Conservation (phyloP, 2,888 invertebrate species). For the Eudasyphora cyanicolor region DNA sequence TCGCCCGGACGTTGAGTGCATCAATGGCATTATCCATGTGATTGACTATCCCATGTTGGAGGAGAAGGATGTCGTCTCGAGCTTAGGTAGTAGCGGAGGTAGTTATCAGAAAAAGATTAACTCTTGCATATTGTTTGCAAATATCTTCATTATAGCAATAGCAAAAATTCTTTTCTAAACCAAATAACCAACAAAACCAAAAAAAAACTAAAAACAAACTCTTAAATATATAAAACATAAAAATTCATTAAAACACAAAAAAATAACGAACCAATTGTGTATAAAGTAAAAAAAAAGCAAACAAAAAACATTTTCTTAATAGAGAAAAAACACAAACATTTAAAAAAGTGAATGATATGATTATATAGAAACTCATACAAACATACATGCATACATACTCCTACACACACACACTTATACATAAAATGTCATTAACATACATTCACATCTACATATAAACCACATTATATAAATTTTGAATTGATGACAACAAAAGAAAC, state of each 20-base stretch:
- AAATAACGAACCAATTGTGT: slow-evolving; percentile 64
- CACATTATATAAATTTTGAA: slow-evolving; percentile 30
- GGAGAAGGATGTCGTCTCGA: slow-evolving; percentile 89
- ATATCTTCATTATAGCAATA: slow-evolving; percentile 79
- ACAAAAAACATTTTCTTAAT: slow-evolving; percentile 53
- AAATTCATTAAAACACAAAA: slow-evolving; percentile 45
- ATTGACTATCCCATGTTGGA: slow-evolving; percentile 93
- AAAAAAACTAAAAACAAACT: slow-evolving; percentile 50
- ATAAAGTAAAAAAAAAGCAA: slow-evolving; percentile 59
- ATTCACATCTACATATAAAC: neutral
- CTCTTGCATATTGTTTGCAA: slow-evolving; percentile 79
- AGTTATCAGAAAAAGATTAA: slow-evolving; percentile 78
- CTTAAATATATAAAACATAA: slow-evolving; percentile 49
- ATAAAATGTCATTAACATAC: slow-evolving; percentile 21
- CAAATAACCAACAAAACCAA: slow-evolving; percentile 63
- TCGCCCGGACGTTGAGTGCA: slow-evolving; percentile 96
- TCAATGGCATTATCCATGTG: slow-evolving; percentile 97
- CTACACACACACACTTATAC: slow-evolving; percentile 9
- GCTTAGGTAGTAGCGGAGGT: slow-evolving; percentile 71
- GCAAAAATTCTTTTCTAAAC: slow-evolving; percentile 78
- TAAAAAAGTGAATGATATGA: slow-evolving; percentile 42
- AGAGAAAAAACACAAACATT: slow-evolving; percentile 62
- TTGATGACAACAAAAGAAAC: slow-evolving; percentile 15
- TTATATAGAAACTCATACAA: neutral
- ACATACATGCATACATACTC: slow-evolving; percentile 8